A percentile compares a stretch with the other conserved stretches of the same genome.
These are phyloP conservation scores for Zaprionus vittiger DNA, from an alignment of 1,140 invertebrate genomes.

Conservation along the genomic window DNA sequence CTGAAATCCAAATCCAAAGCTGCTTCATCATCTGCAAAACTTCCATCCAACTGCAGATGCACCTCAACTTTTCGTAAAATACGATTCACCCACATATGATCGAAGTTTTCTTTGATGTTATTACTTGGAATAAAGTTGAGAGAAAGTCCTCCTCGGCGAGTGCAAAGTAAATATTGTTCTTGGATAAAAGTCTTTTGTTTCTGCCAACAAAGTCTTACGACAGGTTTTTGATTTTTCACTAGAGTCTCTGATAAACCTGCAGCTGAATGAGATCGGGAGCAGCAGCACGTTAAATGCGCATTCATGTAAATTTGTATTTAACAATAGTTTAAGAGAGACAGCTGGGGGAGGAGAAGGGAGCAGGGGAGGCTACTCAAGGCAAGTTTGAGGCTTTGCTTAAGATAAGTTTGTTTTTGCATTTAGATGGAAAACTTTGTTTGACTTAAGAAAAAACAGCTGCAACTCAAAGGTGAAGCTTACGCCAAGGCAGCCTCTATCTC, in stretches of 20 bases:
- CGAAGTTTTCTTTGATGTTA: slow-evolving; percentile 5
- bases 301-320: slow-evolving; percentile 8
- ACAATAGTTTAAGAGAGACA: not conserved
- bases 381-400: slow-evolving; percentile 29
- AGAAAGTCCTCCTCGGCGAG: not conserved
- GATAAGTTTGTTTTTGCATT: slow-evolving; percentile 41
- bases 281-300: not conserved
- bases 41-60: not conserved
- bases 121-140: not conserved
- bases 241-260: not conserved
- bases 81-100: slow-evolving; percentile 5
- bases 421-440: slow-evolving; percentile 42
- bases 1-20: not conserved
- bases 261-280: not conserved
- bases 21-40: not conserved
- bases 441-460: slow-evolving; percentile 10
- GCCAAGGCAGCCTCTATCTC: not conserved
- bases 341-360: not conserved
- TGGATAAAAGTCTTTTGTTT: slow-evolving; percentile 1
- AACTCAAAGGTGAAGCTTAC: slow-evolving; percentile 19
- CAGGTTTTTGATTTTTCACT: not conserved
- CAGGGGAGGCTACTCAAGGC: slow-evolving; percentile 12
- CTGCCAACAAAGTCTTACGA: slow-evolving; percentile 9
- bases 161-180: slow-evolving; percentile 2
- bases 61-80: not conserved